Conservation (phyloP, 2,888 invertebrate species). For the Pharmacophagus antenor region DNA sequence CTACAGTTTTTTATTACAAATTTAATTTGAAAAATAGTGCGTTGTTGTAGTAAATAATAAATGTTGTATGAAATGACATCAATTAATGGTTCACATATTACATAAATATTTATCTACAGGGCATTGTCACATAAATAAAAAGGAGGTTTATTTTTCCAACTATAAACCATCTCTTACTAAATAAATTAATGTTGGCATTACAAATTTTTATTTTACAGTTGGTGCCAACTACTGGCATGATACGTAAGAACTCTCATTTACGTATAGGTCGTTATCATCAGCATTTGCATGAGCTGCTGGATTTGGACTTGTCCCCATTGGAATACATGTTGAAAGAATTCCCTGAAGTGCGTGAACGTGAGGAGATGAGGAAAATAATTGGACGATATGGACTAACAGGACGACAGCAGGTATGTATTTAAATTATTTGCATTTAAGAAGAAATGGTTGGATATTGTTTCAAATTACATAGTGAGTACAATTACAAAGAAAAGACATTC, state of each 20-base stretch:
- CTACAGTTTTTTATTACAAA: too few relatives aligned
- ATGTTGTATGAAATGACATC: too few relatives aligned
- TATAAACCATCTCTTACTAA: too few relatives aligned
- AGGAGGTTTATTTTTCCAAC: too few relatives aligned
- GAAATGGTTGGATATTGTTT: background rate
- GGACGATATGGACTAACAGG: conserved; percentile 99
- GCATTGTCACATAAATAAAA: too few relatives aligned
- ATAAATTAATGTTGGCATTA: too few relatives aligned
- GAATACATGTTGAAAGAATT: conserved; percentile 99
- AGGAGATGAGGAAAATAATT: conserved; percentile 99
- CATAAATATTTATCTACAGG: too few relatives aligned
- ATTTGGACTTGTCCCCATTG: conserved; percentile 95
- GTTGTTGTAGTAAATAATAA: too few relatives aligned
- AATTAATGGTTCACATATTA: too few relatives aligned
- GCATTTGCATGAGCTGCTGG: conserved; percentile 97
- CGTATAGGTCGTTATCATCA: conserved; percentile 99
- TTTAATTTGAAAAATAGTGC: too few relatives aligned
- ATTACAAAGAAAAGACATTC: too few relatives aligned
- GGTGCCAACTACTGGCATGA: conserved; percentile 97
- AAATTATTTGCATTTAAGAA: background rate
- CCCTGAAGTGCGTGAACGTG: conserved; percentile 97
- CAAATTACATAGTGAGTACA: background rate
- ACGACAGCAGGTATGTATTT: conserved; percentile 90
- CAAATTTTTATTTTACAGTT: conserved; percentile 76
- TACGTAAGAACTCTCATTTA: conserved; percentile 98